Evolutionary conservation across 2,113 vertebrate species (phyloP), one percentile per base, ranked within the genome.

Genomic region (Lamprotornis superbus): DNA sequence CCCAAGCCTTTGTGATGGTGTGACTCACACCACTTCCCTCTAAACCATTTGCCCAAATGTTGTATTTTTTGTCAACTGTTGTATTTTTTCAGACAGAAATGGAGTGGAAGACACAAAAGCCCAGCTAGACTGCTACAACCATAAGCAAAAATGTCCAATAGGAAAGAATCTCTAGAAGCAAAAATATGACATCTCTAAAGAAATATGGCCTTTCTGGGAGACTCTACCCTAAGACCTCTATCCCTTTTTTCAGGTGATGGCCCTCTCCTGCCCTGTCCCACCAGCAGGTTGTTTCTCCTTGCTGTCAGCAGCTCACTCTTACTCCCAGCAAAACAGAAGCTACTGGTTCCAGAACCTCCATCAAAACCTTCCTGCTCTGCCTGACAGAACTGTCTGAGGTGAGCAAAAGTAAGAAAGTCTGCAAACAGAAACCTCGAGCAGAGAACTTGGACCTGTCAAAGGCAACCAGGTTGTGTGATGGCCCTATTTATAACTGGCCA

Each of bases 401-500:
- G 25, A 81, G 18, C 20, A 84, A 90, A 86, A 78, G 39, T 63
- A 64, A 71, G 23, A 39, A 86, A 83, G 49, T 21, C 39, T 71
- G 79, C 47, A 67, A 46, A 39, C 2, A 90, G 83, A 81, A 81
- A 31, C 81, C 42, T 55, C 47, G 83, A 92, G 55, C 71, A 83
- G 55, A 89, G 81, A 95, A 61, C 40, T 70, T 80, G 92, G 61
- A 64, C 46, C 25, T 23, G 67, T 83, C 94, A 86, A 78, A 95
- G 52, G 60, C 7, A 7, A 88, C 3, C 0, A 88, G 83, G 88
- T 55, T 74, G 75, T 11, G 1, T 67, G 83, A 92, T 81, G 39
- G 80, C 52, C 93, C 89, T 96, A 93, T 96, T 96, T 97, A 94
- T 97, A 96, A 75, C 94, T 92, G 89, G 87, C 96, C 96, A 96